Evolutionary conservation across 2,113 vertebrate species (phyloP).

Genomic region (human): GRCh38 chr1:221748501-221749000

Average conservation of each 20-base stretch:
- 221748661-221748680: background rate
- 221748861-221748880: background rate
- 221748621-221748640: background rate
- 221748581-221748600: background rate
- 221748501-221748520: background rate
- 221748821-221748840: background rate
- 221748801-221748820: background rate
- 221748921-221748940: background rate
- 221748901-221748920: background rate
- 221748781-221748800: background rate
- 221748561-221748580: background rate
- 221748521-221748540: background rate
- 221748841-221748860: background rate
- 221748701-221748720: background rate
- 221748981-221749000: background rate
- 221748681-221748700: background rate
- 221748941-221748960: too few relatives aligned
- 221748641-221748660: background rate
- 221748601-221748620: background rate
- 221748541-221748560: background rate
- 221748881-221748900: background rate
- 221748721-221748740: background rate
- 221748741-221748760: background rate
- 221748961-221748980: background rate
- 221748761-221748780: background rate